Percentiles rank a stretch among this genome's conserved stretches.
These are phyloP conservation scores for Felis chaus DNA, from an alignment of 2,113 vertebrate genomes.

Conservation along the genomic window DNA sequence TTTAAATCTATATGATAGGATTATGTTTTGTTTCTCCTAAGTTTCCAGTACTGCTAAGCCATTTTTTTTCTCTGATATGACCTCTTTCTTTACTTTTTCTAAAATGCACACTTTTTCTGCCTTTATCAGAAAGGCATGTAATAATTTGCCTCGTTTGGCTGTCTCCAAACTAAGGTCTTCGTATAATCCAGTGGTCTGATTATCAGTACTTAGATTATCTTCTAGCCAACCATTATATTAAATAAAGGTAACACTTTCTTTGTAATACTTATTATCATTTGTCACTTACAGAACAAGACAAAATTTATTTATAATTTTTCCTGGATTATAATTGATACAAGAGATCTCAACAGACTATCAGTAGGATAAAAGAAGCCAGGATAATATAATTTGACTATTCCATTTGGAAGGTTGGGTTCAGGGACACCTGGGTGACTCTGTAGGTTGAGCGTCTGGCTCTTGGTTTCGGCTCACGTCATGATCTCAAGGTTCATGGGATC, in stretches of 20 bases:
- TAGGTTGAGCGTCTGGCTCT: too few relatives aligned
- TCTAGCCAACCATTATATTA: neutral
- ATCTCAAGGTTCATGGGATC: too few relatives aligned
- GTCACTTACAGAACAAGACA: neutral
- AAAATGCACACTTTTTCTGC: neutral
- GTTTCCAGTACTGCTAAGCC: neutral
- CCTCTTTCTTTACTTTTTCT: neutral
- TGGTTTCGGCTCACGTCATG: too few relatives aligned
- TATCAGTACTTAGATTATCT: slow-evolving; percentile 29
- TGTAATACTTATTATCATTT: neutral
- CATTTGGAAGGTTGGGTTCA: neutral
- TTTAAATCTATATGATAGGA: slow-evolving; percentile 13
- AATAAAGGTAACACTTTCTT: neutral
- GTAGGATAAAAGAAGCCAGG: neutral
- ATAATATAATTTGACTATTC: neutral
- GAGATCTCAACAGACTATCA: neutral
- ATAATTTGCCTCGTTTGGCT: slow-evolving; percentile 24
- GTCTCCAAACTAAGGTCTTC: neutral
- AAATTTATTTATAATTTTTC: neutral
- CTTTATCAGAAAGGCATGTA: neutral
- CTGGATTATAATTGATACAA: neutral
- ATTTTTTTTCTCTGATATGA: neutral
- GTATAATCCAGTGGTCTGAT: neutral
- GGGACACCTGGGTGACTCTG: too few relatives aligned
- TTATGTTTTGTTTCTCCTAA: neutral